Evolutionary conservation across 2,797 vertebrate genomes (phyloP).

Genomic region (Pantherophis vulpinus): DNA sequence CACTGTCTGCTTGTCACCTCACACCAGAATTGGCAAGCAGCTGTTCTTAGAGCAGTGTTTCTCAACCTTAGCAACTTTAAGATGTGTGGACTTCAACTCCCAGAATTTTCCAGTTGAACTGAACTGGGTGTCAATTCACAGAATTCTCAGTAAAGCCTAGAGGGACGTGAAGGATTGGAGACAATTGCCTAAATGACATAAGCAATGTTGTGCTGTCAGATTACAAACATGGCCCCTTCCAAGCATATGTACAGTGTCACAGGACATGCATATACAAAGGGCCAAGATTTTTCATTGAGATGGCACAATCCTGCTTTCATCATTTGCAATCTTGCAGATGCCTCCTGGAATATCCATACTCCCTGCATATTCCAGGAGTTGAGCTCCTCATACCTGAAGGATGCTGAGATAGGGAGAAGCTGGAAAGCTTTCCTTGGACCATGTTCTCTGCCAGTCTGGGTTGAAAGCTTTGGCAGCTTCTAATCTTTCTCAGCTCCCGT

Average conservation of each 20-base stretch:
- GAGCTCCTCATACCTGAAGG: background rate
- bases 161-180: background rate
- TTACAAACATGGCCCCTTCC: background rate
- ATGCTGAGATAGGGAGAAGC: background rate
- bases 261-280: background rate
- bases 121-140: background rate
- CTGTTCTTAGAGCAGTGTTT: background rate
- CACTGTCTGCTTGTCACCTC: background rate
- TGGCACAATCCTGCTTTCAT: background rate
- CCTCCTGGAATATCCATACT: background rate
- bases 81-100: background rate
- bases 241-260: background rate
- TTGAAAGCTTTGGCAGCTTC: background rate
- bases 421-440: background rate
- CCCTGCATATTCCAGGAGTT: background rate
- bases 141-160: background rate
- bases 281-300: background rate
- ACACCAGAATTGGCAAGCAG: background rate
- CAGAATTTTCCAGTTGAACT: background rate
- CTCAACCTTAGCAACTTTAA: background rate
- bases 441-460: background rate
- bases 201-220: background rate
- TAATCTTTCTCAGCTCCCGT: background rate
- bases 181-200: background rate
- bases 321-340: background rate